phyloP scores from a whole-genome alignment of 2,888 invertebrate genomes.

The Spilosoma lubricipeda region DNA sequence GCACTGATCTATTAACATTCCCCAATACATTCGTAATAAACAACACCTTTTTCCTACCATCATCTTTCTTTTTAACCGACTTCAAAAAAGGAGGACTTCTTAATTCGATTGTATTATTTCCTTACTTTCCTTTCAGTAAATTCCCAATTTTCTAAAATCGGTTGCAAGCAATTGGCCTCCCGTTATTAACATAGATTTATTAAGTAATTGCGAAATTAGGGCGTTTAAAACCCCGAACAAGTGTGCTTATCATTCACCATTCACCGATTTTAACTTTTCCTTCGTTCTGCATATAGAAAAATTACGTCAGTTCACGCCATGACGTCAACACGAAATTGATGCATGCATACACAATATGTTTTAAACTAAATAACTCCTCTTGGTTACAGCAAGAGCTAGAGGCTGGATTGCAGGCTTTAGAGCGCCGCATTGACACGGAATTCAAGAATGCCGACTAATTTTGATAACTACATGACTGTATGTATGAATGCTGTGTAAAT shows the following conservation, averaged over 20 bases:
- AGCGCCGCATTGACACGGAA: conserved; percentile 76
- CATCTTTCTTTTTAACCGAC: neutral
- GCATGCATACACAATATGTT: neutral
- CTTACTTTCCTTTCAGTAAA: neutral
- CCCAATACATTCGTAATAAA: neutral
- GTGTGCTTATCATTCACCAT: neutral
- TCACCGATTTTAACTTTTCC: no score
- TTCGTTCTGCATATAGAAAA: neutral
- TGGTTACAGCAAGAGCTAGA: conserved; percentile 69
- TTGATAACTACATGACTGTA: neutral
- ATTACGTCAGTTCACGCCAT: no score
- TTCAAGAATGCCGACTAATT: conserved; percentile 67
- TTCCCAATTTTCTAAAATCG: neutral
- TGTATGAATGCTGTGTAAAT: neutral
- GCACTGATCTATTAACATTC: neutral
- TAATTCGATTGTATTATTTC: neutral
- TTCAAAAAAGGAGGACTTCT: no score
- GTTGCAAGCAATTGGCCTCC: neutral
- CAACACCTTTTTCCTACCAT: neutral
- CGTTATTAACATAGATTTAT: neutral
- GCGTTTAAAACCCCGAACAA: neutral
- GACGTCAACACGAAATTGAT: neutral
- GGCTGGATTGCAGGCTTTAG: conserved; percentile 72
- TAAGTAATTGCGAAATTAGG: neutral
- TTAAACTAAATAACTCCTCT: neutral